A percentile compares a stretch with the other conserved stretches of the same genome.
These are phyloP conservation scores for Phalacrocorax brasilianus DNA, from an alignment of 2,113 vertebrate genomes.

Conservation along the genomic window DNA sequence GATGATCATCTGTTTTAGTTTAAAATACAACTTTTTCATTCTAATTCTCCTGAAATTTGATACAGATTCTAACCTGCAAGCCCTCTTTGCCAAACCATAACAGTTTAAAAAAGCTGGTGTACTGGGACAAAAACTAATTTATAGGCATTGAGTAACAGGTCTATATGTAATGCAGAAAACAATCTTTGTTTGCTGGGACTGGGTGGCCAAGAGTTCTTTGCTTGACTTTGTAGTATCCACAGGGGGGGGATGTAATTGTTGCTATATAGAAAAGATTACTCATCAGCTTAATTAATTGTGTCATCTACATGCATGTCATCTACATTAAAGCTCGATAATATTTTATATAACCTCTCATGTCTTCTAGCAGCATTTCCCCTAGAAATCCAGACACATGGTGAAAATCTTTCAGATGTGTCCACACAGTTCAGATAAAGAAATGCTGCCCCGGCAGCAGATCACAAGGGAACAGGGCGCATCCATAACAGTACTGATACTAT, in stretches of 20 bases:
- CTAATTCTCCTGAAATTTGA: constrained; percentile 18
- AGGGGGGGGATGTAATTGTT: not conserved
- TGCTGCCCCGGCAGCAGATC: not conserved
- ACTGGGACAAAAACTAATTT: not conserved
- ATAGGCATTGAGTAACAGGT: constrained; percentile 28
- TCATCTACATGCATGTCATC: not conserved
- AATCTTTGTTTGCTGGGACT: constrained; percentile 29
- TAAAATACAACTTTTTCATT: not conserved
- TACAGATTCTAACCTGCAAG: constrained; percentile 32
- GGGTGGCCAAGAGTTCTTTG: constrained; percentile 39
- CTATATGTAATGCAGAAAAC: constrained; percentile 47
- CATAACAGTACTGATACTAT: not conserved
- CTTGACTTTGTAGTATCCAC: not conserved
- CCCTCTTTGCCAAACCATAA: constrained; percentile 29
- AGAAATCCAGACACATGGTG: not conserved
- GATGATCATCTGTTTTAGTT: not conserved
- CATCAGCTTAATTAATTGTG: not conserved
- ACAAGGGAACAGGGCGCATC: not conserved
- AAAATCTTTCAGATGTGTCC: not conserved
- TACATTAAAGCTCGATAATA: not conserved
- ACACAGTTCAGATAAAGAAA: not conserved
- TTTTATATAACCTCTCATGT: not conserved
- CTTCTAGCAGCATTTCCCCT: not conserved
- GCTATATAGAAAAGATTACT: not conserved
- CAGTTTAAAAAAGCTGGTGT: not conserved